phyloP scores from a whole-genome alignment of 2,797 vertebrate genomes.

The Hydrophis major region DNA sequence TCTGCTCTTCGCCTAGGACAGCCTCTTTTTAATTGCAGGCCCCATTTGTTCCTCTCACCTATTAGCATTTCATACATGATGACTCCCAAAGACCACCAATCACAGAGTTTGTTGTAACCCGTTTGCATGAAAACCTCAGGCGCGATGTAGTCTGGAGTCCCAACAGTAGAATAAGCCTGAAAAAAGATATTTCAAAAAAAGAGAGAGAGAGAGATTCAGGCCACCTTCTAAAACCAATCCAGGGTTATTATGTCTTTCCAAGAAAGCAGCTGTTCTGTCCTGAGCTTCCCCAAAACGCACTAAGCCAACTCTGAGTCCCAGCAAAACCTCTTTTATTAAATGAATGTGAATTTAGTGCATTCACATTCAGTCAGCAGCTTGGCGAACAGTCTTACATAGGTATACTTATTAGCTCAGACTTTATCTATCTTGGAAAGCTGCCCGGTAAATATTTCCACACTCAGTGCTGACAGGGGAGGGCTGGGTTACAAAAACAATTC shows the following conservation, averaged over 20 bases:
- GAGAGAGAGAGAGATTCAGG: background rate
- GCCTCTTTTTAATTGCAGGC: background rate
- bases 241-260: background rate
- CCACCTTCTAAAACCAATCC: background rate
- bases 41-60: constrained; percentile 69
- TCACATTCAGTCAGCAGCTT: no score
- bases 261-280: background rate
- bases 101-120: constrained; percentile 95
- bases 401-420: no score
- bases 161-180: constrained; percentile 95
- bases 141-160: constrained; percentile 95
- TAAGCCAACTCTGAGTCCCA: no score
- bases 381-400: no score
- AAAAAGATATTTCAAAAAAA: constrained; percentile 18
- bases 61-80: constrained; percentile 99
- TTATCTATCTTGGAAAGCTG: no score
- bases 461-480: no score
- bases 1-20: background rate
- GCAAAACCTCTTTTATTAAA: no score
- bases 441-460: no score
- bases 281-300: no score
- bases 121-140: constrained; percentile 98
- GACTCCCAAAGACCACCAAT: constrained; percentile 97
- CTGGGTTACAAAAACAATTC: no score
- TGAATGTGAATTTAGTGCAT: no score